Evolutionary conservation across 2,888 invertebrate species (phyloP).

Genomic region (Stenichneumon culpator): DNA sequence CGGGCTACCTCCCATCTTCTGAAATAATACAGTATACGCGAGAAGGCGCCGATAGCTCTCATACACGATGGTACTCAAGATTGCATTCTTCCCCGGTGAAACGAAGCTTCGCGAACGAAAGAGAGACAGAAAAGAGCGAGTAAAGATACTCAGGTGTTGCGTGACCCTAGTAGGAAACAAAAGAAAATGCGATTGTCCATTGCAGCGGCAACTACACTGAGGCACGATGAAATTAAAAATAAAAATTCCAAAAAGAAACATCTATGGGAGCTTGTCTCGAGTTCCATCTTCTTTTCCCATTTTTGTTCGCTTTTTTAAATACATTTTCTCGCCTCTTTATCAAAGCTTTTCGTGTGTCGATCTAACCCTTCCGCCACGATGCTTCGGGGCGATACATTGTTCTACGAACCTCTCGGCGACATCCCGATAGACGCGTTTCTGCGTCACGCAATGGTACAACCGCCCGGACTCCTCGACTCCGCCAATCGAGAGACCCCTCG

Average conservation of each 20-base stretch:
- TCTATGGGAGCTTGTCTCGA: not conserved
- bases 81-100: conserved; percentile 51
- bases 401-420: not conserved
- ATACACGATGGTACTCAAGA: conserved; percentile 53
- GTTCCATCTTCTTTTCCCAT: conserved; percentile 12
- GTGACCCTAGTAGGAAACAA: conserved; percentile 24
- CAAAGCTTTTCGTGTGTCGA: conserved; percentile 14
- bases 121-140: conserved; percentile 24
- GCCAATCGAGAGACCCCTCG: conserved; percentile 40
- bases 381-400: conserved; percentile 26
- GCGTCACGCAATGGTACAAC: conserved; percentile 10
- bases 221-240: conserved; percentile 7
- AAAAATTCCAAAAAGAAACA: conserved; percentile 27
- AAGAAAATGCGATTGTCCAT: conserved; percentile 41
- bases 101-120: conserved; percentile 38
- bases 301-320: conserved; percentile 1
- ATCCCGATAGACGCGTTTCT: conserved; percentile 29
- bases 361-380: conserved; percentile 6
- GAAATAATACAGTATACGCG: conserved; percentile 45
- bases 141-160: conserved; percentile 36
- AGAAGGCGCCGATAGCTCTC: conserved; percentile 43
- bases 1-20: conserved; percentile 29
- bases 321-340: conserved; percentile 23
- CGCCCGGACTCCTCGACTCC: conserved; percentile 22
- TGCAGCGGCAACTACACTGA: conserved; percentile 8